A percentile compares a stretch with the other conserved stretches of the same genome.
These are phyloP conservation scores for Spea hammondii DNA, from an alignment of 2,797 vertebrate species.

Conservation along the genomic window DNA sequence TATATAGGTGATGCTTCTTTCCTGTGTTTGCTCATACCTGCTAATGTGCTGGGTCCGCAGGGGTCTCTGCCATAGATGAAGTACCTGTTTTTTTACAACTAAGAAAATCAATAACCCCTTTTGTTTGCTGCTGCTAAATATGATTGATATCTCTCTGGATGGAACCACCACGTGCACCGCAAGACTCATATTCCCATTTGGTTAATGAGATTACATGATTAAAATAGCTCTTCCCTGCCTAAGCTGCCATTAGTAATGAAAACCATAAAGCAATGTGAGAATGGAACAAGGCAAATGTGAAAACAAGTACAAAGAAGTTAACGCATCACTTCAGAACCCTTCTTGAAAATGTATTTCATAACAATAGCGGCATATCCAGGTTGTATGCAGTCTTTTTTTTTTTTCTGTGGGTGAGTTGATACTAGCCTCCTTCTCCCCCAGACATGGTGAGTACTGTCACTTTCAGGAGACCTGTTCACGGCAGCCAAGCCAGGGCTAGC, in stretches of 20 bases:
- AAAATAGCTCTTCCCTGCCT: conserved; percentile 11
- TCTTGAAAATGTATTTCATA: too few relatives aligned
- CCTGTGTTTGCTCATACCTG: neutral
- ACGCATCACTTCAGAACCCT: too few relatives aligned
- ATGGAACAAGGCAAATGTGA: neutral
- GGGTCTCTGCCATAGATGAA: neutral
- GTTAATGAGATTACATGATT: conserved; percentile 8
- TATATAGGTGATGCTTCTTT: neutral
- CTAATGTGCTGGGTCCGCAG: neutral
- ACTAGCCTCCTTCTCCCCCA: too few relatives aligned
- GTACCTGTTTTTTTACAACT: neutral
- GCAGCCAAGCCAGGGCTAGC: too few relatives aligned
- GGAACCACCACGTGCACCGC: neutral
- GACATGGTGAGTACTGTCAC: too few relatives aligned
- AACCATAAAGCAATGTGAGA: neutral
- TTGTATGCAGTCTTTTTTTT: too few relatives aligned
- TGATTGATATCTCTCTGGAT: neutral
- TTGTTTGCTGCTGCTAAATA: neutral
- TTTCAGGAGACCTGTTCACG: too few relatives aligned
- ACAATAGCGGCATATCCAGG: too few relatives aligned
- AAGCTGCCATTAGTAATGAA: conserved; percentile 1
- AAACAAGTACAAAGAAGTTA: too few relatives aligned
- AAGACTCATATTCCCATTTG: neutral
- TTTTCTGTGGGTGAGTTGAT: too few relatives aligned
- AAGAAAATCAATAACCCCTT: neutral